These are phyloP conservation scores for Oreochromis spilurus DNA, from an alignment of 2,113 vertebrate species.

Conservation along the genomic window DNA sequence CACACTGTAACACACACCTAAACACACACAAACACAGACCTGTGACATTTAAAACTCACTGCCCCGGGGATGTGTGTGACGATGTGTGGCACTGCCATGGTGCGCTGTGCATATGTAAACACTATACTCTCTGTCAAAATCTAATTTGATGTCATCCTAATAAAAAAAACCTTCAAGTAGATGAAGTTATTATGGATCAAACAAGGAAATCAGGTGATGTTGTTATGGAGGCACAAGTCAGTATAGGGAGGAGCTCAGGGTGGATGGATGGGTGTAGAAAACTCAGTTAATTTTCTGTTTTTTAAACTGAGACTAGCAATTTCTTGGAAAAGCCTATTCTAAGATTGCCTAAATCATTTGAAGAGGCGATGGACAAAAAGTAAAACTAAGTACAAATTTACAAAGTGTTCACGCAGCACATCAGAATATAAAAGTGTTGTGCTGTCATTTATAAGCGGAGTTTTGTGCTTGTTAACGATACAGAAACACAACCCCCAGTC, in stretches of 20 bases:
- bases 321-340: neutral
- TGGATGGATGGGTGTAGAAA: neutral
- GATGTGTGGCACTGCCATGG: neutral
- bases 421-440: neutral
- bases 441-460: neutral
- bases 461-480: neutral
- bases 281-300: neutral
- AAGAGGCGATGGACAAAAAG: neutral
- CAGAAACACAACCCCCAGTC: neutral
- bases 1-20: neutral
- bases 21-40: neutral
- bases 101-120: neutral
- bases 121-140: neutral
- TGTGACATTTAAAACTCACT: constrained; percentile 15
- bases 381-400: neutral
- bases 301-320: neutral
- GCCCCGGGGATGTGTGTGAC: neutral
- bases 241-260: neutral
- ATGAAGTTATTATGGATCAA: neutral
- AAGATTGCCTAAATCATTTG: neutral
- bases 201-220: neutral
- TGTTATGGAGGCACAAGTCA: neutral
- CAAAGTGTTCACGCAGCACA: neutral
- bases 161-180: neutral
- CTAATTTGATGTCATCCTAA: neutral